phyloP scores from a whole-genome alignment of 2,888 invertebrate species.

The Neoaliturus tenellus region DNA sequence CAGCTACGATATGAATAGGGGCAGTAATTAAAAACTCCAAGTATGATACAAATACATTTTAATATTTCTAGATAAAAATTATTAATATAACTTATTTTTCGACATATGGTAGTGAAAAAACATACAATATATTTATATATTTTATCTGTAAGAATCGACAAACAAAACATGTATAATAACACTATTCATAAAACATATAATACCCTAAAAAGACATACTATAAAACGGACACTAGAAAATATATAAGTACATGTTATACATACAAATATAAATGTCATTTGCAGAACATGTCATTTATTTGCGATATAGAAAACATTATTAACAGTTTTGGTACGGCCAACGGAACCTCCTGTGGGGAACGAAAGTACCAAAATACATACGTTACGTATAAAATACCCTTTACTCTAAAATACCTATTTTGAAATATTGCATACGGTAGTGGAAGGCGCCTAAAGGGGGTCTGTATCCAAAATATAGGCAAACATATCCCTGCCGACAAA shows the following conservation, averaged over 20 bases:
- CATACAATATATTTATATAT: constrained; percentile 65
- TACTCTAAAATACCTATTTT: constrained; percentile 65
- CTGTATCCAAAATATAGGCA: constrained; percentile 49
- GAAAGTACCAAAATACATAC: constrained; percentile 66
- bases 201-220: constrained; percentile 55
- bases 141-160: constrained; percentile 65
- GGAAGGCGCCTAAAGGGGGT: constrained; percentile 48
- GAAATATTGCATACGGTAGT: constrained; percentile 64
- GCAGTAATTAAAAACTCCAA: constrained; percentile 13
- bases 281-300: constrained; percentile 31
- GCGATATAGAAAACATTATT: constrained; percentile 49
- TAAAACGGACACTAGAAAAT: constrained; percentile 57
- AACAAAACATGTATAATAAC: constrained; percentile 66
- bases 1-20: too few species aligned
- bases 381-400: constrained; percentile 67
- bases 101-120: constrained; percentile 66
- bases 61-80: constrained; percentile 66
- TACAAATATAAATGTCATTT: constrained; percentile 58
- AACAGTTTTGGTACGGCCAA: constrained; percentile 48
- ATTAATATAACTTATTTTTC: constrained; percentile 65
- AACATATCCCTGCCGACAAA: constrained; percentile 44
- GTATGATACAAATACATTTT: constrained; percentile 58
- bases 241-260: constrained; percentile 56
- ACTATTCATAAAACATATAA: constrained; percentile 63
- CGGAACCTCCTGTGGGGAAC: constrained; percentile 29